phyloP scores from a whole-genome alignment of 1,140 invertebrate genomes.

The Diprion similis region DNA sequence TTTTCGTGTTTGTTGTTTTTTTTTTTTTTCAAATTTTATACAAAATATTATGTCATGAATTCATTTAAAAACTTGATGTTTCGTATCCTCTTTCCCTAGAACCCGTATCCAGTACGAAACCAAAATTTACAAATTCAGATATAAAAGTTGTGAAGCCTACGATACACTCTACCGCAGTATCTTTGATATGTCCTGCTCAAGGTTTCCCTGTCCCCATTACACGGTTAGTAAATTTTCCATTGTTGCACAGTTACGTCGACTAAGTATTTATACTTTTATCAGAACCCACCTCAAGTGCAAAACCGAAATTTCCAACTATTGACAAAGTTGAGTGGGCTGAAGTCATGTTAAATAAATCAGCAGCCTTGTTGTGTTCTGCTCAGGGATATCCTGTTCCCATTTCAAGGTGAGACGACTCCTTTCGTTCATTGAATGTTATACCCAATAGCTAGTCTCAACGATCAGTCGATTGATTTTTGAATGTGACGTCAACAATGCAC shows the following conservation, averaged over 20 bases:
- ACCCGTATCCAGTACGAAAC: slow-evolving; percentile 62
- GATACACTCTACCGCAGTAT: slow-evolving; percentile 55
- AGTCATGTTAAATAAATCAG: slow-evolving; percentile 29
- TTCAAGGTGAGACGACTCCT: slow-evolving; percentile 49
- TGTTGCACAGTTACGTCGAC: background rate
- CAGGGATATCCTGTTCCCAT: slow-evolving; percentile 68
- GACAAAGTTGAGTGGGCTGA: slow-evolving; percentile 59
- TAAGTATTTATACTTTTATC: slow-evolving; percentile 29
- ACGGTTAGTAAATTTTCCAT: slow-evolving; percentile 42
- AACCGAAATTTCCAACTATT: slow-evolving; percentile 63
- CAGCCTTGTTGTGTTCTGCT: slow-evolving; percentile 64
- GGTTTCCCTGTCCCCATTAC: slow-evolving; percentile 66
- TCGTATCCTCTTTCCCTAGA: slow-evolving; percentile 45
- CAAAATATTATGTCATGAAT: slow-evolving; percentile 33
- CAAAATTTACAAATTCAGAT: slow-evolving; percentile 61
- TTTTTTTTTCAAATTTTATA: slow-evolving; percentile 17
- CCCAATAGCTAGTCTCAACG: background rate
- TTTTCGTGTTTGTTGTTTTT: background rate
- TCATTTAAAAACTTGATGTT: slow-evolving; percentile 15
- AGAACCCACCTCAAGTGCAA: slow-evolving; percentile 65
- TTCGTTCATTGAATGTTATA: background rate
- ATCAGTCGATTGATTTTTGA: slow-evolving; percentile 3
- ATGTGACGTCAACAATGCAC: background rate
- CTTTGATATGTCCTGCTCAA: slow-evolving; percentile 72
- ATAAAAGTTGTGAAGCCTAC: slow-evolving; percentile 51